Conservation (phyloP, 1,140 invertebrate genomes). For the Polypedilum pembai region DNA sequence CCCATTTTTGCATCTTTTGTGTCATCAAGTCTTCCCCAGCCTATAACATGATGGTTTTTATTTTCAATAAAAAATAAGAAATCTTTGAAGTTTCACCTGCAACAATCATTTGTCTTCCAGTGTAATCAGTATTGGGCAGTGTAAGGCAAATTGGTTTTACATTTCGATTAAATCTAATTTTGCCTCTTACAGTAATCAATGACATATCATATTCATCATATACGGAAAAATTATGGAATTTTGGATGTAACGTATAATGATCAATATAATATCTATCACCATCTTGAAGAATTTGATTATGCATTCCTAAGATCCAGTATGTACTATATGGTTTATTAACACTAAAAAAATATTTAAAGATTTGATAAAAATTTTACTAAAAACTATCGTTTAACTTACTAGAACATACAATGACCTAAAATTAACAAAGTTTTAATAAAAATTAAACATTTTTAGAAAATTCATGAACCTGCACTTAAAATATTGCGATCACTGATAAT, state of each 20-base stretch:
- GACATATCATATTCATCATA: slow-evolving; percentile 8
- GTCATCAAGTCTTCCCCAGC: neutral
- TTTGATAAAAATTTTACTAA: neutral
- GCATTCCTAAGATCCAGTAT: neutral
- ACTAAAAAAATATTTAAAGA: neutral
- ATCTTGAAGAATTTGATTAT: neutral
- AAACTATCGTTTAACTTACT: neutral
- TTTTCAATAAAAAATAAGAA: too few relatives aligned
- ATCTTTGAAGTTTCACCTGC: neutral
- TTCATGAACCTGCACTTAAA: neutral
- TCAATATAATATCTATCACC: neutral
- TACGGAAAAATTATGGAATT: neutral
- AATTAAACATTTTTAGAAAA: too few relatives aligned
- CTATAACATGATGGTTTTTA: neutral
- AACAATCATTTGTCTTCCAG: neutral
- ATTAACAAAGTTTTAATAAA: too few relatives aligned
- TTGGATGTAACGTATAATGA: neutral
- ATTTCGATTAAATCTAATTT: neutral
- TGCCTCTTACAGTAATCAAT: neutral
- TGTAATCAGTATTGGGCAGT: neutral
- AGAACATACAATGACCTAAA: neutral
- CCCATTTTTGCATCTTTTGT: neutral
- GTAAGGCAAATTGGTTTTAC: neutral
- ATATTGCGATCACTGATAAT: neutral
- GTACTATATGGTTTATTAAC: neutral